Percentiles rank a stretch among this genome's conserved stretches.
These are phyloP conservation scores for Melanostoma mellinum DNA, from an alignment of 2,888 invertebrate genomes.

Conservation along the genomic window DNA sequence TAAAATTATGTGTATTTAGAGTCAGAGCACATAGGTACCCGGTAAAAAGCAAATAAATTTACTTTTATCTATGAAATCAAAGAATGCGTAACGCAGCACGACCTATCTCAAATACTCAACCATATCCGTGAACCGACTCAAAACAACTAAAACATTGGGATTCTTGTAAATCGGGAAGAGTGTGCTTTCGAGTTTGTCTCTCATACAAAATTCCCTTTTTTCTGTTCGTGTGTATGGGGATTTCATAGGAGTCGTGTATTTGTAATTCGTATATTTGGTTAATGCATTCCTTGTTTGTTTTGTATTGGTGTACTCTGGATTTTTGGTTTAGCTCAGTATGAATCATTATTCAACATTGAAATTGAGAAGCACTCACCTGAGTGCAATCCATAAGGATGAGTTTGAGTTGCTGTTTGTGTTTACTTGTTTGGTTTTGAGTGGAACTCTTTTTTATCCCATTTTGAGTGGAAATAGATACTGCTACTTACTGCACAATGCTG, in stretches of 20 bases:
- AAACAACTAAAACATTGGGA: constrained; percentile 63
- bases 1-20: neutral
- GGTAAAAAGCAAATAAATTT: constrained; percentile 20
- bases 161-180: constrained; percentile 49
- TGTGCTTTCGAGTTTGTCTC: constrained; percentile 34
- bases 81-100: constrained; percentile 11
- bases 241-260: too few relatives aligned
- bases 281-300: neutral
- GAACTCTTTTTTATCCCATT: too few relatives aligned
- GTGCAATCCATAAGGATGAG: constrained; percentile 30
- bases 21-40: constrained; percentile 11
- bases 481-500: neutral
- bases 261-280: too few relatives aligned
- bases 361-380: neutral
- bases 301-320: constrained; percentile 22
- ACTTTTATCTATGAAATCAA: constrained; percentile 16
- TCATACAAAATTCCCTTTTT: constrained; percentile 27
- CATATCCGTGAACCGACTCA: constrained; percentile 66
- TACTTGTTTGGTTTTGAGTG: neutral
- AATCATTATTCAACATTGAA: too few relatives aligned
- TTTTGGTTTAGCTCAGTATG: neutral
- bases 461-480: constrained; percentile 7
- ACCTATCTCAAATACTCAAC: constrained; percentile 28
- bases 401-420: constrained; percentile 10
- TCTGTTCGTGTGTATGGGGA: neutral